Base-by-base conservation (phyloP, 2,797 vertebrate species). In the Sebastes iracundus region DNA sequence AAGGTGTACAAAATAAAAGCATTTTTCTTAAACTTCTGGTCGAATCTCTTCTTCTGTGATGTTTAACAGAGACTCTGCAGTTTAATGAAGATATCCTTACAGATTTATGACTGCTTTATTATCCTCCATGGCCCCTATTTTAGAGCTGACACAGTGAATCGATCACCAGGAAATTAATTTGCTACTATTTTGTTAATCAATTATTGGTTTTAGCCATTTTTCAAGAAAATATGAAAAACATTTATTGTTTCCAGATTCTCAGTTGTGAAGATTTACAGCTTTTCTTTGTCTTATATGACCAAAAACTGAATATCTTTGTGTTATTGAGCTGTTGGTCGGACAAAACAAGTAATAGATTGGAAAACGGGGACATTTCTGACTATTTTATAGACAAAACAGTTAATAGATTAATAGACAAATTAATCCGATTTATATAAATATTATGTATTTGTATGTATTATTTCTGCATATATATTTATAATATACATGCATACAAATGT, bases 1-100 rank as follows among this genome's bases (percentile, higher is more conserved):
- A 97, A 96, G 93, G 94, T 97, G 96, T 97, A 81, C 72, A 90
- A 96, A 97, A 97, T 97, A 97, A 98, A 98, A 96, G 96, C 95
- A 88, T 95, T 94, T 95, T 96, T 95, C 87, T 84, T 94, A 94
- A 91, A 88, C 85, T 90, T 88, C 84, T 72, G 38, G 58, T 88
- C 7, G 53, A 2, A 23, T 86, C 30, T 72, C 38, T 74, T n/a
- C 12, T 2, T 74, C 1, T 69, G 3, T 32, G 6, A 8, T 0
- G 2, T 62, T 53, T 38, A 16, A 49, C 10, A 20, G 23, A n/a
- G 62, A 23, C 56, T 33, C 55, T 18, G 22, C 7, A 38, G 16
- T 61, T 20, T 59, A 27, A 64, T 33, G 9, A 60, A 16, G 4
- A 38, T 56, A 1, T 38, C 6, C 8, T 2, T 7, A 9, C 30